phyloP scores from a whole-genome alignment of 2,888 invertebrate species.

The Sthenelais limicola region DNA sequence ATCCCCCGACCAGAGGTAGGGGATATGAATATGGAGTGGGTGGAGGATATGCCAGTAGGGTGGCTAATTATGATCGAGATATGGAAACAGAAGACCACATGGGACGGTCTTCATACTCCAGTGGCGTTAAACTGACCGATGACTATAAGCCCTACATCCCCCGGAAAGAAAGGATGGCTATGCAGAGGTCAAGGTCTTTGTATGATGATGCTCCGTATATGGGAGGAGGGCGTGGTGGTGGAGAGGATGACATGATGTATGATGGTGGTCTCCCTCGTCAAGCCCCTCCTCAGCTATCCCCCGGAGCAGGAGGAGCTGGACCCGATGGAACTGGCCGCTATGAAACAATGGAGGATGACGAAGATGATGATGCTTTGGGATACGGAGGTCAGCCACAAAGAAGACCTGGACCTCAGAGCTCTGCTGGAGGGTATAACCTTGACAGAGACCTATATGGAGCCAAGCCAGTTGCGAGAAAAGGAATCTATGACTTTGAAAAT shows the following conservation, averaged over 20 bases:
- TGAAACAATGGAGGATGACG: constrained; percentile 30
- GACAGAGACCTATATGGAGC: no score
- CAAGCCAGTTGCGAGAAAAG: no score
- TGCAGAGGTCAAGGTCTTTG: constrained; percentile 27
- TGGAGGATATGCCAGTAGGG: neutral
- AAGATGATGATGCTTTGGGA: constrained; percentile 24
- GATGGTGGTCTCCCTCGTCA: neutral
- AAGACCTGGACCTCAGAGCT: neutral
- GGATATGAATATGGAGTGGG: neutral
- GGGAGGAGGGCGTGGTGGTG: neutral
- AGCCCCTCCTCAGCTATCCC: neutral
- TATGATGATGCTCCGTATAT: constrained; percentile 32
- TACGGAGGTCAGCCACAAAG: constrained; percentile 4
- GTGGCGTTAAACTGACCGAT: no score
- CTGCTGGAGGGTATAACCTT: neutral
- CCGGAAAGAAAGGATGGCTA: constrained; percentile 13
- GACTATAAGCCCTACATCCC: constrained; percentile 31
- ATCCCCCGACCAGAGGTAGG: neutral
- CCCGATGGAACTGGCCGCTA: neutral
- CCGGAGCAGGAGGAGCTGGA: neutral
- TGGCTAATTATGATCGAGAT: neutral
- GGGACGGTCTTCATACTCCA: no score
- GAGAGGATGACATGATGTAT: neutral
- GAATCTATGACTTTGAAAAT: no score
- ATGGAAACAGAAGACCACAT: neutral